Evolutionary conservation across 2,113 vertebrate species (phyloP).

Genomic region (Anguilla japonica): DNA sequence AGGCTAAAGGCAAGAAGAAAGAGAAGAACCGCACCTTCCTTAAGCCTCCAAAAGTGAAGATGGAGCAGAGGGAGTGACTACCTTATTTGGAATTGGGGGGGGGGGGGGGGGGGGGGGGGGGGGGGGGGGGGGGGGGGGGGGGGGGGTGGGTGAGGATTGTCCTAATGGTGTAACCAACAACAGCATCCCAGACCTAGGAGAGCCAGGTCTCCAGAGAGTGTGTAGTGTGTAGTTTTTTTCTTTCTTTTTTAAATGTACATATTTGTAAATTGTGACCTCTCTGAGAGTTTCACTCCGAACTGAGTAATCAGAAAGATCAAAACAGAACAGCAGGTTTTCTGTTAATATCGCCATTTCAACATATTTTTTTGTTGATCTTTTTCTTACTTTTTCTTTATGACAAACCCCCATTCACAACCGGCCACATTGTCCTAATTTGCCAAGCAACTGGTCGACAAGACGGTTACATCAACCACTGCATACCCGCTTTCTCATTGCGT

Average conservation of each 20-base stretch:
- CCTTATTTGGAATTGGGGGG: not conserved
- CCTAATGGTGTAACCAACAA: not conserved
- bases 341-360: conserved; percentile 36
- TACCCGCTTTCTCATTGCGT: not conserved
- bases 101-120: not conserved
- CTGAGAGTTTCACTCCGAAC: conserved; percentile 39
- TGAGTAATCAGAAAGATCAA: conserved; percentile 35
- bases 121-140: not conserved
- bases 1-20: conserved; percentile 91
- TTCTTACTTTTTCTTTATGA: conserved; percentile 37
- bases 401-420: conserved; percentile 53
- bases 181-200: conserved; percentile 4
- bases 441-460: not conserved
- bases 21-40: conserved; percentile 97
- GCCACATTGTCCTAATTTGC: conserved; percentile 7
- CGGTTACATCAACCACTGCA: not conserved
- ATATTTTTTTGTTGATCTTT: conserved; percentile 38
- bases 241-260: conserved; percentile 54
- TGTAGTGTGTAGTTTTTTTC: conserved; percentile 53
- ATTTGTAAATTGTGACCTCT: conserved; percentile 49
- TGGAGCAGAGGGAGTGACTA: conserved; percentile 84
- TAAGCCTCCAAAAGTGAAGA: conserved; percentile 98
- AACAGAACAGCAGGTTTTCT: conserved; percentile 40
- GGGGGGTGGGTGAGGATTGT: not conserved
- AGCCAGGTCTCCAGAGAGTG: conserved; percentile 30